Conservation (phyloP, 2,113 vertebrate genomes). For the Centropus unirufus region DNA sequence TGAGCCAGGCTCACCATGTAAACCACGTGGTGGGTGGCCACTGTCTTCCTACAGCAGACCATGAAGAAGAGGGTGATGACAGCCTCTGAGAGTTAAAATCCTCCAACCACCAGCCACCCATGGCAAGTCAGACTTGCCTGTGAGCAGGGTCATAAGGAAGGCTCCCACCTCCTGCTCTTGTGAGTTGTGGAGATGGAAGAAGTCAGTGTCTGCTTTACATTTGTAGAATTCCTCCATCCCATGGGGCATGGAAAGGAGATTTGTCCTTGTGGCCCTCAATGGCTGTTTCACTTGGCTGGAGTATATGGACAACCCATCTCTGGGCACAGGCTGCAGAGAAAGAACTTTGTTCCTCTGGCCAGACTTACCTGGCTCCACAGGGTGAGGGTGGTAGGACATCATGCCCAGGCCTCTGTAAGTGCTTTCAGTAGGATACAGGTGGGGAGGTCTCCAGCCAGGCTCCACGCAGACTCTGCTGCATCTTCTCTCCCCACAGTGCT, state of each 20-base stretch:
- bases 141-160: neutral
- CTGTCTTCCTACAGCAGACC: neutral
- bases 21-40: neutral
- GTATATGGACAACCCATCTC: neutral
- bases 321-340: neutral
- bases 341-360: neutral
- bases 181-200: neutral
- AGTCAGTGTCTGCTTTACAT: neutral
- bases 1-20: neutral
- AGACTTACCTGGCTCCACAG: neutral
- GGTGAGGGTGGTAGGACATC: neutral
- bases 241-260: neutral
- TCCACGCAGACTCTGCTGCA: fast-evolving
- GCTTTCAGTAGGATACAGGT: neutral
- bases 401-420: neutral
- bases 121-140: neutral
- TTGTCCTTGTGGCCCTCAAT: neutral
- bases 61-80: neutral
- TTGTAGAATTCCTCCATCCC: neutral
- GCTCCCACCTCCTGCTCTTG: neutral
- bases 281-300: neutral
- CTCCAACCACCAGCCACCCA: neutral
- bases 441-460: neutral
- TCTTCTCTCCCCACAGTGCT: neutral
- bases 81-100: neutral